These are phyloP conservation scores for Thomomys bottae DNA, from an alignment of 2,113 vertebrate species.

Conservation along the genomic window DNA sequence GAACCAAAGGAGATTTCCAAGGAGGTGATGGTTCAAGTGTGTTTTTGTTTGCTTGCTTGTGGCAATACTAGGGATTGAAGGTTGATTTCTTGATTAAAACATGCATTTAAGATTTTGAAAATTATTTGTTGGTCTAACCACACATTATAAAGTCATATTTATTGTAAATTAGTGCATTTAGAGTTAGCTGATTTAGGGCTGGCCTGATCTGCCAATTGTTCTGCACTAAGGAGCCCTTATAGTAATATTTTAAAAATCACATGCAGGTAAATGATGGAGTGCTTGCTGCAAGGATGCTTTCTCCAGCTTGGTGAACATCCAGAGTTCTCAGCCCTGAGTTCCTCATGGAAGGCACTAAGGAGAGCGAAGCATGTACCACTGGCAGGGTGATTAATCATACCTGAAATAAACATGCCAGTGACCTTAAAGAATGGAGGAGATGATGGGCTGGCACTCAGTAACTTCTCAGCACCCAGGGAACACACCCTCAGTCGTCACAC, in stretches of 20 bases:
- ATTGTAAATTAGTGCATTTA: too few relatives aligned
- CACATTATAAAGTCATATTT: too few relatives aligned
- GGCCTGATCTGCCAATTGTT: background rate
- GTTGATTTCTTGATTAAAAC: too few relatives aligned
- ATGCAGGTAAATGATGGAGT: background rate
- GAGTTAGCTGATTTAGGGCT: background rate
- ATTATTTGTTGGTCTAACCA: too few relatives aligned
- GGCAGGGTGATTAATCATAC: background rate
- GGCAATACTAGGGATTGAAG: too few relatives aligned
- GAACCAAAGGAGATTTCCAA: background rate
- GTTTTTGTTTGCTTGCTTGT: too few relatives aligned
- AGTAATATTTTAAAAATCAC: background rate
- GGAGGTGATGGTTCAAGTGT: background rate
- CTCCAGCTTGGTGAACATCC: background rate
- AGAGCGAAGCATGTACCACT: background rate
- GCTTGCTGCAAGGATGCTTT: background rate
- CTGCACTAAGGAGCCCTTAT: conserved; percentile 11
- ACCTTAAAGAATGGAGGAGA: conserved; percentile 16
- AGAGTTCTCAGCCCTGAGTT: background rate
- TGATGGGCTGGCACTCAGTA: background rate
- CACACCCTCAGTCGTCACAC: background rate
- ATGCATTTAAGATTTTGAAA: too few relatives aligned
- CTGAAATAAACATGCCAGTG: background rate
- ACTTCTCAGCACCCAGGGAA: background rate
- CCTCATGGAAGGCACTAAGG: background rate